Conservation (phyloP, 2,888 invertebrate genomes). For the Augiades crinisus region DNA sequence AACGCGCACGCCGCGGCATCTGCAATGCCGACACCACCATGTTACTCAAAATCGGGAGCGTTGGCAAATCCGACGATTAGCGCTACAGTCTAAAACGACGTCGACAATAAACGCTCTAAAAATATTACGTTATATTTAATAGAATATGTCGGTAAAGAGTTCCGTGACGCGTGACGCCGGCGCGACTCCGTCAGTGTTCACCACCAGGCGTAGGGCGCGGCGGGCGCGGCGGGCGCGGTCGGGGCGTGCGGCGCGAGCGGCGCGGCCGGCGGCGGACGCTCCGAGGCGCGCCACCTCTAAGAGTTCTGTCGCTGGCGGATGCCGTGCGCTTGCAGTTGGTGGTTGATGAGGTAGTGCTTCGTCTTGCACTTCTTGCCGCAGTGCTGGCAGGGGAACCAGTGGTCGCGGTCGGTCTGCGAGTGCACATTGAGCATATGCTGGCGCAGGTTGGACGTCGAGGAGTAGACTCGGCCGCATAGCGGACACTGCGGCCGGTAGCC, state of each 20-base stretch:
- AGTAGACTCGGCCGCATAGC: constrained; percentile 87
- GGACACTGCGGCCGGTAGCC: constrained; percentile 85
- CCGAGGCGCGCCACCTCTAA: constrained; percentile 69
- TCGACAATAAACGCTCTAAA: constrained; percentile 60
- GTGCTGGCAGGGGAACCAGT: constrained; percentile 87
- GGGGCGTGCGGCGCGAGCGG: constrained; percentile 32
- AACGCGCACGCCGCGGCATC: constrained; percentile 62
- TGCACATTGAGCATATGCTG: constrained; percentile 90
- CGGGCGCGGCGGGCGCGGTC: constrained; percentile 43
- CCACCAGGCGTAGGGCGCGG: constrained; percentile 31
- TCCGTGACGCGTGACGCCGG: constrained; percentile 38
- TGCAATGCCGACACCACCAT: constrained; percentile 82
- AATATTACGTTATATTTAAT: constrained; percentile 51
- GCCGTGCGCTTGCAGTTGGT: constrained; percentile 88
- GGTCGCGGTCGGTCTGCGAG: constrained; percentile 85
- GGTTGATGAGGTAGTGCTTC: constrained; percentile 88
- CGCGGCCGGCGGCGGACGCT: constrained; percentile 46
- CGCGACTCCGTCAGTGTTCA: constrained; percentile 30
- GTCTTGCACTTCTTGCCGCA: constrained; percentile 89
- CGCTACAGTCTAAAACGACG: constrained; percentile 38
- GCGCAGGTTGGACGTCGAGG: constrained; percentile 87
- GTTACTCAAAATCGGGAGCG: constrained; percentile 51
- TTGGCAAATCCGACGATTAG: constrained; percentile 60
- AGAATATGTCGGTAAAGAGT: constrained; percentile 34
- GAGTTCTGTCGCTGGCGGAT: constrained; percentile 85